phyloP scores from a whole-genome alignment of 1,140 invertebrate species.

The Oedothorax gibbosus region DNA sequence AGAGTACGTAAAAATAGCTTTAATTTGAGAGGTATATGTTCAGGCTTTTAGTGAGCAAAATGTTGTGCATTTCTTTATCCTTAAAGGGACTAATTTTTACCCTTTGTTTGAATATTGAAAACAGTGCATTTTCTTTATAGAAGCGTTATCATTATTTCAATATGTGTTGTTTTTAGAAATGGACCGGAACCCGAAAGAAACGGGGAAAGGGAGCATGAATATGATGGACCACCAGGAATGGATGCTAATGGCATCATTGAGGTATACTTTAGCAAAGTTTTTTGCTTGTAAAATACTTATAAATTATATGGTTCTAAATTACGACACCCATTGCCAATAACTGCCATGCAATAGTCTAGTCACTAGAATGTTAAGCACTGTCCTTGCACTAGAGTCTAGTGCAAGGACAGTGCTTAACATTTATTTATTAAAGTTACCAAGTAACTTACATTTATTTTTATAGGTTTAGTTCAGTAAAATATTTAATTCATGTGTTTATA shows the following conservation, averaged over 20 bases:
- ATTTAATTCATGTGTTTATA: no score
- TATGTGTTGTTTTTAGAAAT: constrained; percentile 53
- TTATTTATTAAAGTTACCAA: no score
- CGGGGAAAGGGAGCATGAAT: constrained; percentile 49
- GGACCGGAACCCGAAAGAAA: constrained; percentile 58
- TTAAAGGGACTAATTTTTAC: not conserved
- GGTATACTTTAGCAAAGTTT: constrained; percentile 63
- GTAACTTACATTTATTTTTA: no score
- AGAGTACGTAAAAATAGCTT: not conserved
- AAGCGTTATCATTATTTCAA: constrained; percentile 4
- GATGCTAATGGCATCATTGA: constrained; percentile 81
- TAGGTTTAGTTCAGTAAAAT: no score
- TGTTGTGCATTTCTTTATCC: not conserved
- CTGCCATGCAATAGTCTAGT: no score
- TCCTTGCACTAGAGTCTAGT: no score
- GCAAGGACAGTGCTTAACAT: no score
- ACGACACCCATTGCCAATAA: no score
- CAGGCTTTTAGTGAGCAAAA: not conserved
- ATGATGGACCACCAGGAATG: constrained; percentile 78
- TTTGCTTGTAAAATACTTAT: no score
- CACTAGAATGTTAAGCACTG: no score
- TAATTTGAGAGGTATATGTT: not conserved
- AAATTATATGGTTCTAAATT: no score
- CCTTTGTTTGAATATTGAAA: not conserved
- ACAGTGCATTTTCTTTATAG: not conserved